These are phyloP conservation scores for Drosophila ogumai DNA, from an alignment of 1,140 invertebrate species.

Conservation along the genomic window DNA sequence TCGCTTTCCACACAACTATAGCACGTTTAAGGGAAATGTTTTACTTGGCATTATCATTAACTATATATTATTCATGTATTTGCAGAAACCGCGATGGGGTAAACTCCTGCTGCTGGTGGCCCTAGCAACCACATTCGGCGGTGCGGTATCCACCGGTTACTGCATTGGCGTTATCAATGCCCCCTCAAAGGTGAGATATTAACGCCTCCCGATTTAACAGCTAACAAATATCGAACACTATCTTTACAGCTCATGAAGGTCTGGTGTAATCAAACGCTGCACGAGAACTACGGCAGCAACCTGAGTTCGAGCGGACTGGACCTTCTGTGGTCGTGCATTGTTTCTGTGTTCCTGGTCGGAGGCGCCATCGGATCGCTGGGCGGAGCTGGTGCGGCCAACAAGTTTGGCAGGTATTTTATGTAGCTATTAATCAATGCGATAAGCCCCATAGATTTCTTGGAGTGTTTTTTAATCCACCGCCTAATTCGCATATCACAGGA, in stretches of 20 bases:
- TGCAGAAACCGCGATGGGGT: constrained; percentile 69
- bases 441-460: constrained; percentile 34
- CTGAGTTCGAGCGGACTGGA: constrained; percentile 87
- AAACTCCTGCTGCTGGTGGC: constrained; percentile 66
- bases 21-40: not conserved
- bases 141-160: constrained; percentile 94
- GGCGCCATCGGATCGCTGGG: constrained; percentile 91
- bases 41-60: not conserved
- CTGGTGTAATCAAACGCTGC: constrained; percentile 90
- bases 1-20: constrained; percentile 2
- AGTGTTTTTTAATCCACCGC: constrained; percentile 18
- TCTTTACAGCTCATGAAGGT: constrained; percentile 88
- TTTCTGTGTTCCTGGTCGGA: constrained; percentile 92
- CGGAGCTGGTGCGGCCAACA: constrained; percentile 90
- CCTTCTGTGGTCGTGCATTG: constrained; percentile 92
- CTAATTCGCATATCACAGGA: constrained; percentile 27
- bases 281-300: constrained; percentile 86
- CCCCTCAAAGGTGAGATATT: constrained; percentile 88
- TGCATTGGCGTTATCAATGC: constrained; percentile 96
- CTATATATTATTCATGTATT: not conserved
- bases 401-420: constrained; percentile 88
- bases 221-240: constrained; percentile 7
- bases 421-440: constrained; percentile 45
- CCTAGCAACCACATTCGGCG: constrained; percentile 89
- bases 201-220: not conserved